A percentile compares a stretch with the other conserved stretches of the same genome.
Conservation (phyloP, 2,113 vertebrate genomes). For the Pedetes capensis region DNA sequence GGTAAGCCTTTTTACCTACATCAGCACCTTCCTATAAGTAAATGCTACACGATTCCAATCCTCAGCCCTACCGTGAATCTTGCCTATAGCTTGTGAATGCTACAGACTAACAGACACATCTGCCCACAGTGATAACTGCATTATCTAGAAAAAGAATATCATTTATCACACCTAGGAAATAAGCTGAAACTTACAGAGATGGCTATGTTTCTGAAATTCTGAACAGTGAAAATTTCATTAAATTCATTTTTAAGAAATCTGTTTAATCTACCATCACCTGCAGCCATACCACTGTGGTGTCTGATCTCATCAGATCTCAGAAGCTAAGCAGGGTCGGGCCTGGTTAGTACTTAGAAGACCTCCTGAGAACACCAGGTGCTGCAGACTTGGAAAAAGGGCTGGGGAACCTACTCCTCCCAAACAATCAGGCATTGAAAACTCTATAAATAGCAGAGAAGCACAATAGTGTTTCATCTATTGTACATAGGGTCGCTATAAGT, state of each 20-base stretch:
- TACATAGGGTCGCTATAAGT: no score
- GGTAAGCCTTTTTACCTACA: neutral
- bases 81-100: neutral
- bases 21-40: neutral
- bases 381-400: no score
- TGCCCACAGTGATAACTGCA: neutral
- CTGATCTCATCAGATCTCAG: no score
- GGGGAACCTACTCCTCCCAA: no score
- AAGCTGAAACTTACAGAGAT: neutral
- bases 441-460: no score
- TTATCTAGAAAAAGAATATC: neutral
- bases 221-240: neutral
- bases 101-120: neutral
- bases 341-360: no score
- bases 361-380: no score
- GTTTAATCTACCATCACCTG: neutral
- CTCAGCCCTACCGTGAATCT: neutral
- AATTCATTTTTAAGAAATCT: conserved; percentile 21
- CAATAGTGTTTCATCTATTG: no score
- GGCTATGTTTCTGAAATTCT: neutral
- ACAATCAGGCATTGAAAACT: no score
- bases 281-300: no score
- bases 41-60: neutral
- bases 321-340: no score
- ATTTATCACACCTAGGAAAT: neutral